phyloP scores from a whole-genome alignment of 2,113 vertebrate species.

The Sarotherodon lohbergeri region DNA sequence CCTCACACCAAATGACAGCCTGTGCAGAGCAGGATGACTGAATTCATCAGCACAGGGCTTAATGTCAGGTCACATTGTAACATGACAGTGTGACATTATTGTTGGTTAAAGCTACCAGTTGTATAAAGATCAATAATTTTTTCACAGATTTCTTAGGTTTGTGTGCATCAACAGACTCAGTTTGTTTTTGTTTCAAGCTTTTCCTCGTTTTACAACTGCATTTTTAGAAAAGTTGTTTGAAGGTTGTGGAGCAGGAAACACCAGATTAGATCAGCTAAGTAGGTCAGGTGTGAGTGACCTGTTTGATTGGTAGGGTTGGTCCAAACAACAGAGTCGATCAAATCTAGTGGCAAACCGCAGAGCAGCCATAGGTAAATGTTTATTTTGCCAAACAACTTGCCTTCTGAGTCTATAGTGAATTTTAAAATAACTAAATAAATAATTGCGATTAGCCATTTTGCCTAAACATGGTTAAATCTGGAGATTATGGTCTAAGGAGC shows the following conservation, averaged over 20 bases:
- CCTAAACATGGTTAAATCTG: not conserved
- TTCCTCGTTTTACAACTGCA: not conserved
- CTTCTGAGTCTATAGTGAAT: not conserved
- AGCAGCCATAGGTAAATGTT: not conserved
- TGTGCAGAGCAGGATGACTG: not conserved
- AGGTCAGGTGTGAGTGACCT: not conserved
- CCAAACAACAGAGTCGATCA: rapidly evolving
- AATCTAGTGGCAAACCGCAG: rapidly evolving
- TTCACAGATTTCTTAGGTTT: rapidly evolving
- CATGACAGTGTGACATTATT: not conserved
- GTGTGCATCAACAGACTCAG: not conserved
- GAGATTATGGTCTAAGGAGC: not conserved
- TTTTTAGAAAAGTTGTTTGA: not conserved
- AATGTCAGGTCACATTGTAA: not conserved
- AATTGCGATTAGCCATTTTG: not conserved
- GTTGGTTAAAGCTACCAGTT: not conserved
- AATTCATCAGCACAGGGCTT: not conserved
- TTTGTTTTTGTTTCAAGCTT: not conserved
- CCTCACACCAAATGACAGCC: not conserved
- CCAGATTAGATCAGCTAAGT: not conserved
- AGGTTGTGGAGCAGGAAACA: not conserved
- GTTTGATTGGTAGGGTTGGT: not conserved
- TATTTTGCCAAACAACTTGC: not conserved
- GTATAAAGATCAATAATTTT: not conserved
- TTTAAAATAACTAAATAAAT: not conserved